Evolutionary conservation across 1,140 invertebrate genomes (phyloP), one percentile per base, ranked within the genome.

Genomic region (Aphis gossypii): DNA sequence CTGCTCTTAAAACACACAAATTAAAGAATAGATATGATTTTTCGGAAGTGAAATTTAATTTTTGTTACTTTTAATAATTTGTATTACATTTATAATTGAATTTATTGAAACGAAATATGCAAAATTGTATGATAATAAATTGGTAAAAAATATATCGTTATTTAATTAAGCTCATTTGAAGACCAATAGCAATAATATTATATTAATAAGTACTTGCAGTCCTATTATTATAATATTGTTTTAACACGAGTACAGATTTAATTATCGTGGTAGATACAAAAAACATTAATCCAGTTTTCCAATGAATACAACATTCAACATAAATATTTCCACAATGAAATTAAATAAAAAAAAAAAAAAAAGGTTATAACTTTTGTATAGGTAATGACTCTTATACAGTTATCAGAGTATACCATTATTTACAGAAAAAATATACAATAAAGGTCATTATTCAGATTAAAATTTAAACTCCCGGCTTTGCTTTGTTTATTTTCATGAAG

Each of bases 371-470:
- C 21, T 56, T 90, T 60, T 56, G 88, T 35, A 56, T 60, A 76
- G 60, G 60, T 76, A 76, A 76, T 76, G 60, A n/a, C 60, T 76
- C 60, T 54, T 23, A 23, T 23, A 30, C 14, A 11, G 25, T 35
- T 83, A 88, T 41, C 51, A n/a, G 44, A 30, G 38, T 68, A 44
- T 41, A 46, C 25, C 9, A 44, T 44, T 60, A 41, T 90, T 14
- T 90, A 68, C 18, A 46, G 11, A 44, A 30, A 23, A 44, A 90
- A 44, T 60, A 60, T 38, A 90, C 89, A 60, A 44, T 44, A 56
- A 89, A 89, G 38, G 56, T 44, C 38, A 14, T 60, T 60, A n/a
- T 90, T 90, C 41, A 68, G 18, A 90, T 90, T 60, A 44, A 90
- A 30, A 68, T 90, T 68, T 46, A 68, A 68, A 44, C 44, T 20